phyloP scores from a whole-genome alignment of 2,888 invertebrate species.

The Disparrhopalites patrizii region DNA sequence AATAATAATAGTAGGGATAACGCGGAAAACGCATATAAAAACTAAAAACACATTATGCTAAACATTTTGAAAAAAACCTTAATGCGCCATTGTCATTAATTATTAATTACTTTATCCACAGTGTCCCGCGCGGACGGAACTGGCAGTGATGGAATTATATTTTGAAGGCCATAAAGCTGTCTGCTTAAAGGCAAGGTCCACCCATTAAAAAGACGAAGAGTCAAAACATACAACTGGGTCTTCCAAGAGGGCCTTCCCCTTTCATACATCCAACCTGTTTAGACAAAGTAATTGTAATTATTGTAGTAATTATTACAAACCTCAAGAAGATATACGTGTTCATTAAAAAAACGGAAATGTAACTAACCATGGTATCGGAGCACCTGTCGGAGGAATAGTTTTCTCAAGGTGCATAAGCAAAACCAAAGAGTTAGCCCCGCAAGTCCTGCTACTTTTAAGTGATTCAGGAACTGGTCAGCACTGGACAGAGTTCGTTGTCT shows the following conservation, averaged over 20 bases:
- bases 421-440: not conserved
- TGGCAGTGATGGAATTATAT: conserved; percentile 4
- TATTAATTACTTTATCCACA: not conserved
- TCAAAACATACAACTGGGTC: not conserved
- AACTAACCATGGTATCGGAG: not conserved
- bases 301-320: too few relatives aligned
- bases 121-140: conserved; percentile 2
- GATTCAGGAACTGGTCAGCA: too few relatives aligned
- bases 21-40: too few relatives aligned
- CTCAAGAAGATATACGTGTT: too few relatives aligned
- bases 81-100: not conserved
- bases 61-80: not conserved
- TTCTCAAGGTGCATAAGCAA: not conserved
- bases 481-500: too few relatives aligned
- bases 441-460: not conserved
- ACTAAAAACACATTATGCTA: too few relatives aligned
- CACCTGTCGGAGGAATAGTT: not conserved
- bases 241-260: not conserved
- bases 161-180: conserved; percentile 15
- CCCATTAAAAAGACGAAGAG: not conserved
- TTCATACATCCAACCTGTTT: conserved; percentile 20
- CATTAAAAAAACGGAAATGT: too few relatives aligned
- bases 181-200: not conserved
- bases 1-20: too few relatives aligned
- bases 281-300: too few relatives aligned